Percentiles rank a stretch among this genome's conserved stretches.
phyloP scores from a whole-genome alignment of 92 coral and sea anemone genomes.

The Umimayanthus chanpuru region DNA sequence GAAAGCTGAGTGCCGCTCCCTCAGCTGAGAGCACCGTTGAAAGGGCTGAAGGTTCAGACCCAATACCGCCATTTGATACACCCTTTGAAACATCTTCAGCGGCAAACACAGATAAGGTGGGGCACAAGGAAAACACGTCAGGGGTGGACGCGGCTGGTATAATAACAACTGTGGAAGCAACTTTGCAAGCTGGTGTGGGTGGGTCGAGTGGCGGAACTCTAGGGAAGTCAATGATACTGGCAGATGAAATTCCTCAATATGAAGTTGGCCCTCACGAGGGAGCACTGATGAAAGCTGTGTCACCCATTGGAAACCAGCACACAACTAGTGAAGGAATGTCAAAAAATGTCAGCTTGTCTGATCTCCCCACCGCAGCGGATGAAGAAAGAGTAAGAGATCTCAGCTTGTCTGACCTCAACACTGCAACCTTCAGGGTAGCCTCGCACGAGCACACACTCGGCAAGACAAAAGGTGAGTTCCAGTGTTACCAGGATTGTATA shows the following conservation, averaged over 20 bases:
- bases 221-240: not conserved
- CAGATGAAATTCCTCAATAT: not conserved
- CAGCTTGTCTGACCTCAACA: not conserved
- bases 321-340: not conserved
- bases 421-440: not conserved
- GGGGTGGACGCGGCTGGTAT: not conserved
- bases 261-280: not conserved
- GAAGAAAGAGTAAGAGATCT: not conserved
- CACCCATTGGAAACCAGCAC: not conserved
- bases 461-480: slow-evolving; percentile 12
- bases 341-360: not conserved
- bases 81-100: not conserved
- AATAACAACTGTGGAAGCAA: not conserved
- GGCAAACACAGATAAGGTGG: not conserved
- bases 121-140: not conserved
- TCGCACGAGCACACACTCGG: not conserved
- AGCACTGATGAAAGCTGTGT: no score
- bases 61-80: not conserved
- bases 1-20: not conserved
- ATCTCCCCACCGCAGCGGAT: not conserved
- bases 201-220: not conserved
- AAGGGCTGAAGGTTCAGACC: not conserved
- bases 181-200: not conserved
- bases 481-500: no score
- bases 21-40: not conserved